Evolutionary conservation across 2,113 vertebrate species (phyloP).

Genomic region (Delphinus delphis): DNA sequence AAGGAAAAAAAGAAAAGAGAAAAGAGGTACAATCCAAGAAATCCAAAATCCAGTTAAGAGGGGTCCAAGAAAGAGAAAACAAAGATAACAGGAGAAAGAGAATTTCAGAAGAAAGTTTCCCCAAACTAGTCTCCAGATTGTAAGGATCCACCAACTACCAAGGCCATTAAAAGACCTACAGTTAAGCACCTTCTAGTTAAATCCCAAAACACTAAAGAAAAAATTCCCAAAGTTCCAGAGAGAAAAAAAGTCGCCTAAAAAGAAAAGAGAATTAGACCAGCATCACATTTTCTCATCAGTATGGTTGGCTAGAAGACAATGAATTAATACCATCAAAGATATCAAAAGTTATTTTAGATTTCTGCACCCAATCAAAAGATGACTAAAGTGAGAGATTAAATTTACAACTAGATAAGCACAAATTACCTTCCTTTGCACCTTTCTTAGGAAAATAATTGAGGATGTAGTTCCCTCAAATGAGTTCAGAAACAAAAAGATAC

Average conservation of each 20-base stretch:
- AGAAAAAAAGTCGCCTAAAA: background rate
- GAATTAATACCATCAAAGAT: background rate
- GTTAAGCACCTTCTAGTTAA: slow-evolving; percentile 7
- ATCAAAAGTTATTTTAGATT: slow-evolving; percentile 21
- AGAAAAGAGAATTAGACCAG: slow-evolving; percentile 23
- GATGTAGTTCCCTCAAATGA: background rate
- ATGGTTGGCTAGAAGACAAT: background rate
- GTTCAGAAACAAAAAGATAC: background rate
- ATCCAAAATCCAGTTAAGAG: background rate
- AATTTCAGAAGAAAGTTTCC: background rate
- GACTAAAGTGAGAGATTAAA: slow-evolving; percentile 17
- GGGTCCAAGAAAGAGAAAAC: slow-evolving; percentile 2
- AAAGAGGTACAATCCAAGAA: background rate
- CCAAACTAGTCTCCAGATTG: slow-evolving; percentile 12
- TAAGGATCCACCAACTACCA: background rate
- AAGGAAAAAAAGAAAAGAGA: background rate
- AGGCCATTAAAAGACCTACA: background rate
- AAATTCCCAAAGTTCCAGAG: background rate
- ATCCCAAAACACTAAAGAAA: slow-evolving; percentile 1
- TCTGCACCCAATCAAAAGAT: background rate
- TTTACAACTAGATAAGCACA: slow-evolving; percentile 27
- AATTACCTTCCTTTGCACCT: background rate
- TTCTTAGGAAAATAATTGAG: slow-evolving; percentile 39
- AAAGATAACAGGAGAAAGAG: background rate
- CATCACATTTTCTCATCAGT: background rate